phyloP scores from a whole-genome alignment of 2,113 vertebrate genomes.

The Calypte anna region DNA sequence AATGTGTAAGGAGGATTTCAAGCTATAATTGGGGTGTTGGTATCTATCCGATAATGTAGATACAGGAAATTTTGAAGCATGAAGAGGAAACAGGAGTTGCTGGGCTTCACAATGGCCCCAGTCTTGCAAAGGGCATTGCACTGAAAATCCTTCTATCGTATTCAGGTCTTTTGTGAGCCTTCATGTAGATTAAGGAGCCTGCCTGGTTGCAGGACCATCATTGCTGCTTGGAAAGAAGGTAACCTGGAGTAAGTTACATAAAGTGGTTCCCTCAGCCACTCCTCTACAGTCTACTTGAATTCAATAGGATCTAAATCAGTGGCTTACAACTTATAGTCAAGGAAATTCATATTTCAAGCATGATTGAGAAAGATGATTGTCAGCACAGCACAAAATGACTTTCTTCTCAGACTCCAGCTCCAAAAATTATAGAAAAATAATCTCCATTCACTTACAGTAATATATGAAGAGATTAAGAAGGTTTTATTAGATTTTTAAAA shows the following conservation, averaged over 20 bases:
- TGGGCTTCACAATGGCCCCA: background rate
- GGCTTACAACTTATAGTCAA: background rate
- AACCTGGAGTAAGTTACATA: background rate
- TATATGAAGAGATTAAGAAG: constrained; percentile 3
- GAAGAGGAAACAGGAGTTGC: background rate
- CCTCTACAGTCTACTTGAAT: background rate
- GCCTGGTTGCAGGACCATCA: background rate
- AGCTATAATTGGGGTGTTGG: background rate
- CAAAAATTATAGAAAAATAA: constrained; percentile 29
- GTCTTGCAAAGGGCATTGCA: background rate
- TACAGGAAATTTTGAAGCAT: background rate
- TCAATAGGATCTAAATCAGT: background rate
- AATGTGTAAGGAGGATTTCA: background rate
- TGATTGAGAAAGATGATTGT: constrained; percentile 5
- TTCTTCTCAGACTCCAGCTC: background rate
- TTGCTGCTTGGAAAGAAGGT: background rate
- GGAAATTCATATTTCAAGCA: constrained; percentile 29
- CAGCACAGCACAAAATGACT: background rate
- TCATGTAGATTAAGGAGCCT: background rate
- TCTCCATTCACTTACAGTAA: constrained; percentile 1
- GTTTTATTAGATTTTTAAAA: constrained; percentile 15
- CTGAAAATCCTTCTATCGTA: background rate
- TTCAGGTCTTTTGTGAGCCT: background rate
- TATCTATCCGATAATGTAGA: background rate
- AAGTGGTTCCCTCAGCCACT: background rate